A percentile compares a stretch with the other conserved stretches of the same genome.
Evolutionary conservation across 2,888 invertebrate genomes (phyloP).

Genomic region (Drosophila atripex): DNA sequence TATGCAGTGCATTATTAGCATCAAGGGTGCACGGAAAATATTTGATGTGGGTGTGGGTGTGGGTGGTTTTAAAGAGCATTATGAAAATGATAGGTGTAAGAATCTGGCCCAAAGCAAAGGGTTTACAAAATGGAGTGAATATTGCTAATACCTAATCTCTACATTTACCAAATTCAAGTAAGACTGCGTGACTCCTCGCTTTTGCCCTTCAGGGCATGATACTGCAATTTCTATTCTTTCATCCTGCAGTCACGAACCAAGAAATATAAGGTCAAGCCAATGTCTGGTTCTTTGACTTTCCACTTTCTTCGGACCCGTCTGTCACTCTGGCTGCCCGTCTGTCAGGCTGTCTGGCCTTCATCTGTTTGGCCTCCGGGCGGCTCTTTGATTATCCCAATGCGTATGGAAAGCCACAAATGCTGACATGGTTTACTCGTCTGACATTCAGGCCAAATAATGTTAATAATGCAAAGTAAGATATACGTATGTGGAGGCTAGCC

Average conservation of each 20-base stretch:
- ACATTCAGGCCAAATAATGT: conserved; percentile 52
- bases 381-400: conserved; percentile 40
- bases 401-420: conserved; percentile 27
- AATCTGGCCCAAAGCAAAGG: neutral
- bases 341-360: conserved; percentile 36
- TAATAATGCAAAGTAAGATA: conserved; percentile 43
- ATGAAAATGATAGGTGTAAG: no score
- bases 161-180: neutral
- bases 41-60: neutral
- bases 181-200: conserved; percentile 18
- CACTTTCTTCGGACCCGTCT: conserved; percentile 9
- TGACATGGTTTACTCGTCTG: conserved; percentile 24
- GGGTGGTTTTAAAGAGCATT: neutral
- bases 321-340: conserved; percentile 1
- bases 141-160: neutral
- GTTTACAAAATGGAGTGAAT: neutral
- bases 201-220: conserved; percentile 18
- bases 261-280: conserved; percentile 4
- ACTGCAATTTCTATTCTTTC: conserved; percentile 34
- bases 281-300: conserved; percentile 32
- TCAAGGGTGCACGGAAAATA: conserved; percentile 6
- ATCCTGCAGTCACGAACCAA: conserved; percentile 14
- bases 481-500: conserved; percentile 55
- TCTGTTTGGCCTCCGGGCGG: conserved; percentile 16
- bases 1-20: conserved; percentile 47